Evolutionary conservation across 2,113 vertebrate species (phyloP).

Genomic region (Thomomys bottae): DNA sequence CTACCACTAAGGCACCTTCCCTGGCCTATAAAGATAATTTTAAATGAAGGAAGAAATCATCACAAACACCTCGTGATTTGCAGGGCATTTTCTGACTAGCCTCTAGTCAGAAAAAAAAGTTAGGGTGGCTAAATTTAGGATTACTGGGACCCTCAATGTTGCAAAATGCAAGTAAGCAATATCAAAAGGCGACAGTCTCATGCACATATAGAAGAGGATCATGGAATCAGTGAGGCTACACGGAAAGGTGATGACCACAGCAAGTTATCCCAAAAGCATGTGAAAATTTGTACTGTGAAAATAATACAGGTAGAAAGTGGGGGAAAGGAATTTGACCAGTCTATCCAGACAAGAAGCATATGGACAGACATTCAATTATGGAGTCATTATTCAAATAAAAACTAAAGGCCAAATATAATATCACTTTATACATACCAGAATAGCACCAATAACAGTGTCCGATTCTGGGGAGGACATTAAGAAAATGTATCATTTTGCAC

Average conservation of each 20-base stretch:
- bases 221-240: neutral
- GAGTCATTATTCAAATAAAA: neutral
- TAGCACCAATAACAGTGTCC: neutral
- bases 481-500: neutral
- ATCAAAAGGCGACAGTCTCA: neutral
- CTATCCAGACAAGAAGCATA: neutral
- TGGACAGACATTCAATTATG: neutral
- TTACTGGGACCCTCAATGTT: neutral
- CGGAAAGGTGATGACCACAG: neutral
- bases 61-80: neutral
- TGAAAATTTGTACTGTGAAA: neutral
- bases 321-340: neutral
- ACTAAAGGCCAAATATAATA: neutral
- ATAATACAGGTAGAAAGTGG: neutral
- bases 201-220: neutral
- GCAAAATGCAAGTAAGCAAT: accelerated
- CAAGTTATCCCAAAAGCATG: neutral
- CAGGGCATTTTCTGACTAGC: neutral
- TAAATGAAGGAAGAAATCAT: neutral
- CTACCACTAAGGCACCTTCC: too few species aligned
- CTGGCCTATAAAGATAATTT: too few species aligned
- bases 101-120: neutral
- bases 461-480: neutral
- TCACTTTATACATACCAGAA: neutral
- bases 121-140: neutral